These are phyloP conservation scores for Nannoperca australis DNA, from an alignment of 2,797 vertebrate genomes.

Conservation along the genomic window DNA sequence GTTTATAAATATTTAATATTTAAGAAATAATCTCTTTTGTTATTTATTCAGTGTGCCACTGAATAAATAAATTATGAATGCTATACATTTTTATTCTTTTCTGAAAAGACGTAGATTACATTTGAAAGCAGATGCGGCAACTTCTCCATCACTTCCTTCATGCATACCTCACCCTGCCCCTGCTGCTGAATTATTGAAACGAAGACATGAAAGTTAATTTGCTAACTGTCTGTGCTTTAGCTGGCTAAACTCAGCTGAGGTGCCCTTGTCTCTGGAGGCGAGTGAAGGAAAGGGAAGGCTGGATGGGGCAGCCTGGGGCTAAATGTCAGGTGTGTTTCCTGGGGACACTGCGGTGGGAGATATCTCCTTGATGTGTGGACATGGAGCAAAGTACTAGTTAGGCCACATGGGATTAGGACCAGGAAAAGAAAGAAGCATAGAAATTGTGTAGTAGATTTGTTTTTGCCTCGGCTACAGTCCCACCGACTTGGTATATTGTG, in stretches of 20 bases:
- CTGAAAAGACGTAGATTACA: conserved; percentile 25
- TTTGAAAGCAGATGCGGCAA: conserved; percentile 44
- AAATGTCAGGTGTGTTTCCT: conserved; percentile 84
- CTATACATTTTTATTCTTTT: conserved; percentile 41
- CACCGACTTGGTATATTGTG: neutral
- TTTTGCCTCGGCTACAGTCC: conserved; percentile 1
- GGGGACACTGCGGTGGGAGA: conserved; percentile 63
- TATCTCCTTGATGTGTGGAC: conserved; percentile 78
- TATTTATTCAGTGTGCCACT: conserved; percentile 3
- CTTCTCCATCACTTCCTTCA: conserved; percentile 59
- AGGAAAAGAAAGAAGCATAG: conserved; percentile 24
- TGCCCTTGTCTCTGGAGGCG: conserved; percentile 81
- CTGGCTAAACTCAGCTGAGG: conserved; percentile 81
- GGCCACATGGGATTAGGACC: conserved; percentile 15
- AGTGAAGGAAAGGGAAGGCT: conserved; percentile 48
- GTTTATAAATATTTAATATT: conserved; percentile 61
- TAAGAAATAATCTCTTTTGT: conserved; percentile 46
- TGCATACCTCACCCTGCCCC: conserved; percentile 64
- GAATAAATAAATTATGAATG: conserved; percentile 50
- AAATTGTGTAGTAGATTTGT: conserved; percentile 11
- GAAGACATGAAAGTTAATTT: conserved; percentile 86
- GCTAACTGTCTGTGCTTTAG: conserved; percentile 85
- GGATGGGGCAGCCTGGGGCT: conserved; percentile 77
- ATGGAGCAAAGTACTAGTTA: conserved; percentile 55
- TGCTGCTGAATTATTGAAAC: conserved; percentile 84